Base-by-base conservation (phyloP, 2,888 invertebrate species). In the Mongoloraphidia duomilia region DNA sequence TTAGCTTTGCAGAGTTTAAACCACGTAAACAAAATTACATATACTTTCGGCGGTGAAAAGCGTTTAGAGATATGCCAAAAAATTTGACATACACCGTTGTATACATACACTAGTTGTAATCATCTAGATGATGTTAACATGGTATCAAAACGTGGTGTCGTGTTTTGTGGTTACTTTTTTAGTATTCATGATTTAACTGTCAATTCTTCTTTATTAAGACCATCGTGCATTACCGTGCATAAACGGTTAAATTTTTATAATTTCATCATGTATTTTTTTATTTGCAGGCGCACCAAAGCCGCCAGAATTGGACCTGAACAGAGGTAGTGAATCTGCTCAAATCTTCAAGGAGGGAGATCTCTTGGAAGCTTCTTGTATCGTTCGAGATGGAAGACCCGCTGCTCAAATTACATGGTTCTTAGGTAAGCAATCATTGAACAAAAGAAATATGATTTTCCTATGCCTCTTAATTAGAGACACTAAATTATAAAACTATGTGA, bases 341-440 rank as follows among this genome's bases (percentile, higher is more conserved):
- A 64, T 65, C 8, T 81, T 75, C 67, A 72, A 66, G 56, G 79
- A 80, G 46, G 79, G 79, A 3, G 80, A 80, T 13, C 65, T 66
- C 12, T 70, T 87, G 59, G 66, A 67, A 56, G 83, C 83, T 1
- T 75, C 75, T 51, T 88, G 88, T 64, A 65, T 74, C 38, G 82
- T 84, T 0, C 69, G 75, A 45, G 75, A 79, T 52, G 86, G 84
- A 5, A 70, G 85, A 58, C 88, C 88, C 0, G 79, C 80, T 0
- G 84, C 87, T 1, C 84, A 80, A 58, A 79, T 88, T 55, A 73
- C 76, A n/a, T 83, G 87, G 77, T 80, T 69, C 58, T 64, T 87
- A 42, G 81, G 80, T 80, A 67, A 62, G 26, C 6, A 5, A 1
- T 26, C 26, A 26, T 1, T 26, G 1, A 26, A 26, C 5, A 26